Evolutionary conservation across 2,113 vertebrate species (phyloP).

Genomic region (Hemiscyllium ocellatum): DNA sequence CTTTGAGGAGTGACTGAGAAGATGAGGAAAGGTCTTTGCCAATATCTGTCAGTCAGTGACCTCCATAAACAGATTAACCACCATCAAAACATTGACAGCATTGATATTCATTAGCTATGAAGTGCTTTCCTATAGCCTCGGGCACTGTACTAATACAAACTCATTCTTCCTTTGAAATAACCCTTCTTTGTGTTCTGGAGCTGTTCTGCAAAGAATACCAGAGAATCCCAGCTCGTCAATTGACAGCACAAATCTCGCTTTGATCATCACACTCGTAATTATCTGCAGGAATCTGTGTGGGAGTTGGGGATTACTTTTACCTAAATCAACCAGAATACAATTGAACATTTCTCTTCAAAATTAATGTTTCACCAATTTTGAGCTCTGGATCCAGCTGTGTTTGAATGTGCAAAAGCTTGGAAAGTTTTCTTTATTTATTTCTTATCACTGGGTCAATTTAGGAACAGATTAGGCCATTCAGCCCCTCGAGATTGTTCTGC

Average conservation of each 20-base stretch:
- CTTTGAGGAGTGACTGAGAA: no score
- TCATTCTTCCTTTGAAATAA: not conserved
- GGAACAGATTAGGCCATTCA: not conserved
- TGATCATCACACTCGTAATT: not conserved
- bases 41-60: not conserved
- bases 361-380: not conserved
- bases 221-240: not conserved
- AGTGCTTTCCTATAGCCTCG: not conserved
- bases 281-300: not conserved
- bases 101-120: not conserved
- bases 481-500: no score
- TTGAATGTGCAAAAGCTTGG: not conserved
- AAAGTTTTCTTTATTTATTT: not conserved
- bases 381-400: not conserved
- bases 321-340: not conserved
- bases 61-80: not conserved
- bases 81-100: not conserved
- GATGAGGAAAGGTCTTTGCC: not conserved
- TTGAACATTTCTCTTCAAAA: not conserved
- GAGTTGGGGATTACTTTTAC: constrained; percentile 1
- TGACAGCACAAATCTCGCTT: no score
- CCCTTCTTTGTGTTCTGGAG: not conserved
- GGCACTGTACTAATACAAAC: not conserved
- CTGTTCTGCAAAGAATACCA: not conserved
- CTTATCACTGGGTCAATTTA: not conserved